A percentile compares a stretch with the other conserved stretches of the same genome.
Conservation (phyloP, 53 echinoderm and acorn worm genomes). For the Zoroaster sp. region DNA sequence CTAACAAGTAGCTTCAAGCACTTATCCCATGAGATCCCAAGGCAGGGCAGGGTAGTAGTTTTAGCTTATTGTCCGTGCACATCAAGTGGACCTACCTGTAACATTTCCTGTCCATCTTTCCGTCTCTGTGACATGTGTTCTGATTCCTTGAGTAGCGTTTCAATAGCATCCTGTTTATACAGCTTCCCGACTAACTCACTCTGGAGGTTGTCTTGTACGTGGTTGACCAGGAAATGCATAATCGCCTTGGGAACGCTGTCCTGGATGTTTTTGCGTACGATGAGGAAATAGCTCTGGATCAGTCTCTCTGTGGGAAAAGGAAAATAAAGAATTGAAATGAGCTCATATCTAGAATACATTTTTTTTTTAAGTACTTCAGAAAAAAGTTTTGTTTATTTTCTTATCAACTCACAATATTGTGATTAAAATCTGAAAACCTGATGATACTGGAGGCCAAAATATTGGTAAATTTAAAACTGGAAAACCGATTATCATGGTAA, state of each 20-base stretch:
- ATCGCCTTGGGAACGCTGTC: constrained; percentile 98
- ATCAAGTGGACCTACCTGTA: constrained; percentile 68
- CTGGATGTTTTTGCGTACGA: constrained; percentile 99
- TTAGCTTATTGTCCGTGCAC: no score
- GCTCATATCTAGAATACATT: no score
- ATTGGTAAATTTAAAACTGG: no score
- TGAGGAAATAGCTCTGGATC: constrained; percentile 95
- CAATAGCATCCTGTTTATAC: constrained; percentile 92
- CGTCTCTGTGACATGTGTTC: constrained; percentile 96
- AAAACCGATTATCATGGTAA: no score
- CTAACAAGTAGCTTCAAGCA: no score
- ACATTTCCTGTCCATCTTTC: constrained; percentile 97
- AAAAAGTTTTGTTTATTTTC: background rate
- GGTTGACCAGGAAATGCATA: constrained; percentile 98
- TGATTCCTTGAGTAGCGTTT: constrained; percentile 85
- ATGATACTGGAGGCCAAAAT: no score
- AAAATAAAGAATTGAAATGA: background rate
- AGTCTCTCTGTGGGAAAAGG: constrained; percentile 74
- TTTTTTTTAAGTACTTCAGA: background rate
- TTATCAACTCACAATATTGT: background rate
- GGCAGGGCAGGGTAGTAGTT: no score
- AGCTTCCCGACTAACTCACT: constrained; percentile 95
- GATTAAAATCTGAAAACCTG: no score
- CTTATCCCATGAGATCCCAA: no score
- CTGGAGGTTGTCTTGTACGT: constrained; percentile 90